A percentile compares a stretch with the other conserved stretches of the same genome.
Evolutionary conservation across 2,888 invertebrate genomes (phyloP).

Genomic region (Thymelicus lineola): DNA sequence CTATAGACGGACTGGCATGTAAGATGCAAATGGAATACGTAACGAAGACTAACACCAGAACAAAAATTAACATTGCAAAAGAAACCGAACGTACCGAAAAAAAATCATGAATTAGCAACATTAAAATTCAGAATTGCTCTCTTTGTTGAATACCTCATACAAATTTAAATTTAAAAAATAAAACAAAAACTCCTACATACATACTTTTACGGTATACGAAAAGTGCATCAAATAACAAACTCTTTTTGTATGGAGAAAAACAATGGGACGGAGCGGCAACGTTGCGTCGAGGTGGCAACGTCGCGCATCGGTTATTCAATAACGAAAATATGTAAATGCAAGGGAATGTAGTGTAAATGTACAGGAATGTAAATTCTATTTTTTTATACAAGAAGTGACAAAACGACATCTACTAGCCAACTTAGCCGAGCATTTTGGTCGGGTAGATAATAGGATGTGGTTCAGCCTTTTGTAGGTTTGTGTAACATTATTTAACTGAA

Average conservation of each 20-base stretch:
- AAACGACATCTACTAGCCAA: constrained; percentile 15
- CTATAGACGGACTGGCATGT: not conserved
- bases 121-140: constrained; percentile 4
- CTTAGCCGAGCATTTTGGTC: not conserved
- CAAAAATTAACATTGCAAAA: constrained; percentile 3
- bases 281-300: constrained; percentile 75
- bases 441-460: constrained; percentile 12
- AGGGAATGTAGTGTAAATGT: constrained; percentile 21
- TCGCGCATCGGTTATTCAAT: constrained; percentile 52
- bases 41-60: not conserved
- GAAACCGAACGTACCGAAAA: not conserved
- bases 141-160: constrained; percentile 10
- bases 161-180: constrained; percentile 11
- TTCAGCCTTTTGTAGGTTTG: constrained; percentile 1
- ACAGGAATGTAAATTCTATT: constrained; percentile 32
- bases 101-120: constrained; percentile 4
- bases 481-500: too few relatives aligned
- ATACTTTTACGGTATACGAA: constrained; percentile 33
- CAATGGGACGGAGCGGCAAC: constrained; percentile 62
- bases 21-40: too few relatives aligned
- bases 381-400: constrained; percentile 29
- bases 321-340: constrained; percentile 39
- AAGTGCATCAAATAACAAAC: constrained; percentile 41
- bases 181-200: constrained; percentile 8
- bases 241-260: constrained; percentile 30